phyloP scores from a whole-genome alignment of 2,113 vertebrate species.

The Gopherus flavomarginatus region DNA sequence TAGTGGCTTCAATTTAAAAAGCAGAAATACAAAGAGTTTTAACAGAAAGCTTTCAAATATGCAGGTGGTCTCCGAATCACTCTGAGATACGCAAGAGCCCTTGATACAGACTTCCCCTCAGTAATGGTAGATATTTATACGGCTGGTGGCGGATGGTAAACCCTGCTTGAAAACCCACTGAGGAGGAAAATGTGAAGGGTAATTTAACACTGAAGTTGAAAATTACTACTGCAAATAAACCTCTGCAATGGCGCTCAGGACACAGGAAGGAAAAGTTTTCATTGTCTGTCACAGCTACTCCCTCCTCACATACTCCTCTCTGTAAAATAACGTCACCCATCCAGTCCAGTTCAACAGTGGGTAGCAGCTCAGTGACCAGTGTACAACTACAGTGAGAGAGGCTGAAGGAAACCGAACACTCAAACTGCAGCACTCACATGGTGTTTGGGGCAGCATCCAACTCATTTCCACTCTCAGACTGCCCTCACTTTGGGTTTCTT shows the following conservation, averaged over 20 bases:
- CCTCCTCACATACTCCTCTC: not conserved
- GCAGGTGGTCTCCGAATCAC: not conserved
- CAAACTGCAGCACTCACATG: not conserved
- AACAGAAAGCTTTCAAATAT: not conserved
- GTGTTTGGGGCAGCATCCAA: not conserved
- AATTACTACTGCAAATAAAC: not conserved
- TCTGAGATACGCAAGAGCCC: not conserved
- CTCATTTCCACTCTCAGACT: not conserved
- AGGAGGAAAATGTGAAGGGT: not conserved
- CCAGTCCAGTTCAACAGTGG: not conserved
- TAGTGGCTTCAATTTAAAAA: not conserved
- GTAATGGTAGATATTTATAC: not conserved
- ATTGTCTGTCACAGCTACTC: not conserved
- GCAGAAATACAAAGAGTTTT: not conserved
- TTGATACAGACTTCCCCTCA: not conserved
- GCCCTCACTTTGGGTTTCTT: constrained; percentile 55
- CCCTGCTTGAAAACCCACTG: not conserved
- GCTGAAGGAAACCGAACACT: not conserved
- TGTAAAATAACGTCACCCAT: not conserved
- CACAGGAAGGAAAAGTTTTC: not conserved
- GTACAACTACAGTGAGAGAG: not conserved
- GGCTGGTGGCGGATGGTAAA: not conserved
- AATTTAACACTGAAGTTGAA: not conserved
- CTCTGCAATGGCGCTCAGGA: not conserved
- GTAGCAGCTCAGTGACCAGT: not conserved